Evolutionary conservation across 1,140 invertebrate species (phyloP).

Genomic region (Procambarus virginalis): DNA sequence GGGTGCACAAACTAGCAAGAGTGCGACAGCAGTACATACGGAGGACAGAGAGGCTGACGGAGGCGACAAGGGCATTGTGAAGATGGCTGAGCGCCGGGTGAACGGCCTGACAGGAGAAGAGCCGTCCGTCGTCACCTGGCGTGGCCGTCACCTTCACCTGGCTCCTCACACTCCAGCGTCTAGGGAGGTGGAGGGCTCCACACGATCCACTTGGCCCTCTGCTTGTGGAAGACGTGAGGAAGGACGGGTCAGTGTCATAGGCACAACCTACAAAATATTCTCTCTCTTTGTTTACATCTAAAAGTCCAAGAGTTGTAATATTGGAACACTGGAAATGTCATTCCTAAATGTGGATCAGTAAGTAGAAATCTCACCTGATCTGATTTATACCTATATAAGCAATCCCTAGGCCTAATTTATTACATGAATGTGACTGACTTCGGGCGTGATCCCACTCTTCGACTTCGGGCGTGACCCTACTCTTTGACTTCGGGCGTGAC

Average conservation of each 20-base stretch:
- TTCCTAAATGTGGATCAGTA: background rate
- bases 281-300: too few species aligned
- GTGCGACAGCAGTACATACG: constrained; percentile 11
- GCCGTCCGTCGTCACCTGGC: background rate
- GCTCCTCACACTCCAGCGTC: constrained; percentile 16
- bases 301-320: too few species aligned
- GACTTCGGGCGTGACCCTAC: too few species aligned
- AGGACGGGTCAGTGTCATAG: background rate
- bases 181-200: background rate
- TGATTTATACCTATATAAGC: too few species aligned
- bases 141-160: background rate
- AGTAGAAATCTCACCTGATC: background rate
- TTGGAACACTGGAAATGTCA: background rate
- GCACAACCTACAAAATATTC: background rate
- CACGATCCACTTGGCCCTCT: constrained; percentile 8
- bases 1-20: background rate
- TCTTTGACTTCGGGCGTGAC: too few species aligned
- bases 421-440: too few species aligned
- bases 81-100: background rate
- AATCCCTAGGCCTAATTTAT: too few species aligned
- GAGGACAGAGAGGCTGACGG: constrained; percentile 39
- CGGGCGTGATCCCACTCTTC: too few species aligned
- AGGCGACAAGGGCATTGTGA: background rate
- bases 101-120: constrained; percentile 14
- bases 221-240: background rate